These are phyloP conservation scores for Thamnaconus septentrionalis DNA, from an alignment of 2,113 vertebrate genomes.

Conservation along the genomic window DNA sequence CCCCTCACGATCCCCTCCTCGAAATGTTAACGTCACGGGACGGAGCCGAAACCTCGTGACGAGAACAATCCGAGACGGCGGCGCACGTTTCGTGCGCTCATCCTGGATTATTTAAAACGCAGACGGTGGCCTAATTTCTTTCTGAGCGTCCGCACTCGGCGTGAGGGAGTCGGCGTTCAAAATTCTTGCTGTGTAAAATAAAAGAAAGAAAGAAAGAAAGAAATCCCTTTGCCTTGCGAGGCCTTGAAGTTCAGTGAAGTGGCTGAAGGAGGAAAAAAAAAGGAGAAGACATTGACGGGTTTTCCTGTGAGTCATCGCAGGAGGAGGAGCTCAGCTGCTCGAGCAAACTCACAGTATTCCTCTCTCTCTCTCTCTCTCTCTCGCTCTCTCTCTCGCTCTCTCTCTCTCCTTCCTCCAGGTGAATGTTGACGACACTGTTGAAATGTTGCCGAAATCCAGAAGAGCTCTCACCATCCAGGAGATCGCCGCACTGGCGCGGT, in stretches of 20 bases:
- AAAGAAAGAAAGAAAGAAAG: not conserved
- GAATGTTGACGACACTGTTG: constrained; percentile 95
- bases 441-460: constrained; percentile 98
- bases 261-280: constrained; percentile 4
- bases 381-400: not conserved
- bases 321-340: constrained; percentile 12
- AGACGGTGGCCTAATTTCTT: no score
- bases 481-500: constrained; percentile 94
- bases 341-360: constrained; percentile 5
- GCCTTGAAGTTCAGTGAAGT: constrained; percentile 23
- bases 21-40: no score
- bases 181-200: no score
- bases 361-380: not conserved
- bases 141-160: no score
- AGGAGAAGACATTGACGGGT: constrained; percentile 13
- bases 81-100: no score
- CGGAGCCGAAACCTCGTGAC: no score
- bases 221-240: constrained; percentile 20
- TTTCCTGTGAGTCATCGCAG: constrained; percentile 35
- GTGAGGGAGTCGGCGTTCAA: no score
- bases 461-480: constrained; percentile 97
- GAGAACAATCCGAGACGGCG: no score
- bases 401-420: constrained; percentile 76
- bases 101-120: no score
- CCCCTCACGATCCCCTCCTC: no score